phyloP scores from a whole-genome alignment of 1,140 invertebrate species.

The Tetranychus urticae region DNA sequence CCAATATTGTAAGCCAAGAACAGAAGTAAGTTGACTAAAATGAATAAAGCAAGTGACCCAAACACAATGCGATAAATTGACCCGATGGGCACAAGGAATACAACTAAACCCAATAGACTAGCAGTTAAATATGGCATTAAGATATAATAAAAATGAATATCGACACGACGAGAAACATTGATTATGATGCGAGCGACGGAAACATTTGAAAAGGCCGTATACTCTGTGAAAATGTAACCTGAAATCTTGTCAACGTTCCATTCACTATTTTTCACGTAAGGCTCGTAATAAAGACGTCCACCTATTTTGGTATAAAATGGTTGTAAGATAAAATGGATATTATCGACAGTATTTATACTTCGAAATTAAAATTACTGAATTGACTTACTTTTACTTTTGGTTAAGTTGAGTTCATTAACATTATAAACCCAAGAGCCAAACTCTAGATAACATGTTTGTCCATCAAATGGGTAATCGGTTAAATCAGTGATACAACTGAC shows the following conservation, averaged over 20 bases:
- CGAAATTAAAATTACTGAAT: neutral
- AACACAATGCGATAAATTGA: neutral
- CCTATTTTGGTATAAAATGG: no score
- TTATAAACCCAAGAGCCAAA: neutral
- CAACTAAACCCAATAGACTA: neutral
- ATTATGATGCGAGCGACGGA: neutral
- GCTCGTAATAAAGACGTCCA: neutral
- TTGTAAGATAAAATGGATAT: neutral
- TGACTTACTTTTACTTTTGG: neutral
- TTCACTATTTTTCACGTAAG: neutral
- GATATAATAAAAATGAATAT: neutral
- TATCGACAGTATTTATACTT: neutral
- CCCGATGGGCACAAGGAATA: neutral
- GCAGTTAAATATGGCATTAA: neutral
- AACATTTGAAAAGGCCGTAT: neutral
- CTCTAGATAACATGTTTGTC: neutral
- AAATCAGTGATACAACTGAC: neutral
- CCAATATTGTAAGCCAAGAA: neutral
- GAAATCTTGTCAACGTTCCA: neutral
- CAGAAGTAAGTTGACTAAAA: neutral
- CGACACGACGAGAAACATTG: neutral
- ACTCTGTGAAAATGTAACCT: no score
- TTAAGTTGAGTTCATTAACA: neutral
- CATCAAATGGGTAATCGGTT: neutral
- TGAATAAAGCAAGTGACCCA: neutral